Percentiles rank a stretch among this genome's conserved stretches.
phyloP scores from a whole-genome alignment of 2,888 invertebrate species.

The Hypolimnas misippus region DNA sequence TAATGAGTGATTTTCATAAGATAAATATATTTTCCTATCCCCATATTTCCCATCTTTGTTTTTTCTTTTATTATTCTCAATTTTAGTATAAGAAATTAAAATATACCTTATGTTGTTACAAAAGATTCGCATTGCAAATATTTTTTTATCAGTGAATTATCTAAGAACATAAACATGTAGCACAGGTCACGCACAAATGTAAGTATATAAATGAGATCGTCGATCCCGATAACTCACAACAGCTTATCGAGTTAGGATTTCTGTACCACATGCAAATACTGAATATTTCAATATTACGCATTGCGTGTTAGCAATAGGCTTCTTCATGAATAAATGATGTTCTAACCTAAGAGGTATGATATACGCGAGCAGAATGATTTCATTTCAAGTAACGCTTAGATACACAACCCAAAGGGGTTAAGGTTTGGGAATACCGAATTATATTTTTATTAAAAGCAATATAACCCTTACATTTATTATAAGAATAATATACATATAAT shows the following conservation, averaged over 20 bases:
- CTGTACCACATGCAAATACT: conserved; percentile 40
- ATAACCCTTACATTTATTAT: conserved; percentile 10
- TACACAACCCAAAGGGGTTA: conserved; percentile 17
- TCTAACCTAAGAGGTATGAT: conserved; percentile 35
- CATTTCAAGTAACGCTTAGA: conserved; percentile 27
- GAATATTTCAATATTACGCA: conserved; percentile 40
- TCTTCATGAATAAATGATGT: conserved; percentile 38
- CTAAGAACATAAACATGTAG: conserved; percentile 35
- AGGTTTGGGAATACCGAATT: conserved; percentile 15
- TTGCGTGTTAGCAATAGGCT: conserved; percentile 33
- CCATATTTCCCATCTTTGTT: no score
- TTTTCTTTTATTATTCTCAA: no score
- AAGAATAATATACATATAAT: conserved; percentile 12
- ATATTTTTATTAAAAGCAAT: conserved; percentile 7
- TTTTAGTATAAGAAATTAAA: no score
- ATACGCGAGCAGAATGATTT: conserved; percentile 29
- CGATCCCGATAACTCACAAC: conserved; percentile 44
- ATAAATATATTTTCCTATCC: no score
- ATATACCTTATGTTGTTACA: no score
- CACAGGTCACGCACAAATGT: conserved; percentile 41
- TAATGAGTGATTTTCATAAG: no score
- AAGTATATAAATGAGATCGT: conserved; percentile 35
- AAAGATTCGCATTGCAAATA: neutral
- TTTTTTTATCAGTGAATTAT: conserved; percentile 25
- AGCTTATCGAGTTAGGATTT: conserved; percentile 38